A percentile compares a stretch with the other conserved stretches of the same genome.
Conservation (phyloP, 2,113 vertebrate genomes). For the Myrmecophaga tridactyla region DNA sequence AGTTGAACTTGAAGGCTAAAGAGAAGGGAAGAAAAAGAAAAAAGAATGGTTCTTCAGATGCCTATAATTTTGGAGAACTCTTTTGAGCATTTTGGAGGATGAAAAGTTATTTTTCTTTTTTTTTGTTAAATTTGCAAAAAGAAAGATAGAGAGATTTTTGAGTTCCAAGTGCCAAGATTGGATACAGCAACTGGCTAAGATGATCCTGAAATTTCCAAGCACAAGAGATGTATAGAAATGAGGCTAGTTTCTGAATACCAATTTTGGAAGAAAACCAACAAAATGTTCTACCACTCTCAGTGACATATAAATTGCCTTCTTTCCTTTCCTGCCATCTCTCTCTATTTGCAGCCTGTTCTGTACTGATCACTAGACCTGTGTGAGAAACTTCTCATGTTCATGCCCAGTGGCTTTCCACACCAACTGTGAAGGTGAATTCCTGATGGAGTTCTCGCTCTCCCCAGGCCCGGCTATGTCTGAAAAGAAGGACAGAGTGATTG, state of each 20-base stretch:
- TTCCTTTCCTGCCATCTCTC: background rate
- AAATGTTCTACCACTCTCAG: background rate
- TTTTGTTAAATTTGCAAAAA: slow-evolving; percentile 15
- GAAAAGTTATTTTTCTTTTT: slow-evolving; percentile 1
- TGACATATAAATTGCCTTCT: background rate
- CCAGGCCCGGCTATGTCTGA: background rate
- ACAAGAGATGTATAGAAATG: slow-evolving; percentile 7
- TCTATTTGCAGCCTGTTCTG: background rate
- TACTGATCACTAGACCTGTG: background rate
- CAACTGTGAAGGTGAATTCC: background rate
- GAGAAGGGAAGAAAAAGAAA: background rate
- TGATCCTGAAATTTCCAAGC: slow-evolving; percentile 37
- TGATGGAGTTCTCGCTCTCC: background rate
- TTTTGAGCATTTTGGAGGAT: slow-evolving; percentile 19
- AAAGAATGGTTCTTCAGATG: background rate
- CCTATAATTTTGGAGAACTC: background rate
- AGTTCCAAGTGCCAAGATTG: slow-evolving; percentile 1
- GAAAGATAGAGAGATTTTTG: slow-evolving; percentile 26
- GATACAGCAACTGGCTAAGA: slow-evolving; percentile 29
- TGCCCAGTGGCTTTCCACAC: background rate
- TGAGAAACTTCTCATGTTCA: background rate
- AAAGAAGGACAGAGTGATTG: background rate
- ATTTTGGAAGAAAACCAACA: background rate
- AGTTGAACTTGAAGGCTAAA: background rate
- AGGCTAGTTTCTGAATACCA: slow-evolving; percentile 1